Evolutionary conservation across 2,113 vertebrate species (phyloP), one percentile per base, ranked within the genome.

Genomic region (Hemichromis elongatus): DNA sequence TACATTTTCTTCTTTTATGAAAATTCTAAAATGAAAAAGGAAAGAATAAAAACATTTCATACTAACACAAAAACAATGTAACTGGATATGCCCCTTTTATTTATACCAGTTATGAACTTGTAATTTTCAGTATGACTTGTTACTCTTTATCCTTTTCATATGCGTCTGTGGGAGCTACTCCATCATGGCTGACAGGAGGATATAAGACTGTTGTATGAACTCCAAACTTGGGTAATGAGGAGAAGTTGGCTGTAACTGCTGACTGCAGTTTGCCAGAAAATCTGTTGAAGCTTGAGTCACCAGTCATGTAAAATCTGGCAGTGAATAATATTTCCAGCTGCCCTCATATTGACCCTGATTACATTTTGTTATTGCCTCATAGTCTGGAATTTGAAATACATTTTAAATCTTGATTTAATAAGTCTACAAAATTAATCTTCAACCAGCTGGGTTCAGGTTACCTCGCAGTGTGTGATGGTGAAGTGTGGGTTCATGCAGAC

Each of bases 401-500:
- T 54, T 53, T 63, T 21, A 52, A 4, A 6, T 37, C 19, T 54
- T 24, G 10, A 86, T 47, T 88, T 19, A 78, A 55, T 52, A 40
- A 24, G 28, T 24, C 16, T 12, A 56, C 55, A 18, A 59, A 61
- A 82, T 85, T 24, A 84, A 88, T 86, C 55, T 26, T 21, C 26
- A 52, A 10, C 33, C 55, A 66, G 42, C 6, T 3, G 66, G 56
- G n/a, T 57, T 75, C 70, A 52, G 45, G 26, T 52, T 75, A 26
- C 18, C 70, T 75, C 33, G 66, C 59, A 77, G 54, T 30, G 28
- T 37, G 24, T 84, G 24, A 81, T 80, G 53, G 26, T n/a, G 77
- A 87, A 68, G 35, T 50, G 55, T 80, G 75, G 73, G 57, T 79
- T 78, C 56, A 73, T 55, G 81, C 85, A 79, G 81, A 86, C 50